Percentiles rank a stretch among this genome's conserved stretches.
phyloP scores from a whole-genome alignment of 2,113 vertebrate genomes.

The Takifugu bimaculatus region DNA sequence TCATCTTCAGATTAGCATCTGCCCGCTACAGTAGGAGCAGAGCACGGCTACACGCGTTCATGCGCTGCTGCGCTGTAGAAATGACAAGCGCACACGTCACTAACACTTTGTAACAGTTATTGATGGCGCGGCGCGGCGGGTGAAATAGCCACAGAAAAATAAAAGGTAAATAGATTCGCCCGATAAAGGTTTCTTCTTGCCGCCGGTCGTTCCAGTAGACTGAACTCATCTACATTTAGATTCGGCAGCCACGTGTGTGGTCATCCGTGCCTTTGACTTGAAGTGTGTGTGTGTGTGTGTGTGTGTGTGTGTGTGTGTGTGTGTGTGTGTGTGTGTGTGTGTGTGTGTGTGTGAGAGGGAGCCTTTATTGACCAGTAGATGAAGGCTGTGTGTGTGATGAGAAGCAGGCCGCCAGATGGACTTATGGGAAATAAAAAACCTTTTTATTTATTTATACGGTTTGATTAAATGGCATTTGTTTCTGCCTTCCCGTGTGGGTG shows the following conservation, averaged over 20 bases:
- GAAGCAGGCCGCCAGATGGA: constrained; percentile 66
- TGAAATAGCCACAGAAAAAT: constrained; percentile 14
- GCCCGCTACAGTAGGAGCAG: no score
- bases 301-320: constrained; percentile 23
- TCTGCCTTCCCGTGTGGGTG: constrained; percentile 47
- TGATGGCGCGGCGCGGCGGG: constrained; percentile 22
- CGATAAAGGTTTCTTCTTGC: constrained; percentile 65
- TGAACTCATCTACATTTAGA: constrained; percentile 71
- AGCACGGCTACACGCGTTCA: constrained; percentile 3
- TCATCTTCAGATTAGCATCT: no score
- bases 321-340: constrained; percentile 23
- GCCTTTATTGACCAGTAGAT: constrained; percentile 65
- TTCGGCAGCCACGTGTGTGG: constrained; percentile 61
- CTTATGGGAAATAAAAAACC: constrained; percentile 70
- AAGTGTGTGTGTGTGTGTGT: constrained; percentile 20
- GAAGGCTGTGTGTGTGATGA: constrained; percentile 50
- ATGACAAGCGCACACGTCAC: constrained; percentile 29
- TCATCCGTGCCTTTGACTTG: constrained; percentile 56
- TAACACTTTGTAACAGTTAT: constrained; percentile 44
- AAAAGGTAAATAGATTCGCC: constrained; percentile 53
- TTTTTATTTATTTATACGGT: constrained; percentile 71
- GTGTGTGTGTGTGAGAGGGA: constrained; percentile 5
- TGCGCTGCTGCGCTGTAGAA: constrained; percentile 17
- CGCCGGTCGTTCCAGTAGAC: constrained; percentile 46
- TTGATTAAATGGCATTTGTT: constrained; percentile 72